Conservation (phyloP, 2,113 vertebrate genomes). For the Excalfactoria chinensis region DNA sequence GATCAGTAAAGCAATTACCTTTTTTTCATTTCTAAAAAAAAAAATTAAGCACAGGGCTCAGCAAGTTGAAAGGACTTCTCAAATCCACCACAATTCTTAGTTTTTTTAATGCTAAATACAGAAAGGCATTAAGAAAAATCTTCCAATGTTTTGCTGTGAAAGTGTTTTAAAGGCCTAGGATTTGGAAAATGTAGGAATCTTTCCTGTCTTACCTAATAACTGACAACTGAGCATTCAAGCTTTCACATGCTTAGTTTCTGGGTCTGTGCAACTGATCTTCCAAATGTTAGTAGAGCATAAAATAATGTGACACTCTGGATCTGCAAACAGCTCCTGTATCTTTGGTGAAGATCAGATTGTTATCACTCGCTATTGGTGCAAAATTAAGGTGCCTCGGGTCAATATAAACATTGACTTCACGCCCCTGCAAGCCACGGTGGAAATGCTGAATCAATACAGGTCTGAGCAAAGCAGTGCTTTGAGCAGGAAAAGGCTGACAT, state of each 20-base stretch:
- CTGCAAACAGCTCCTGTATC: not conserved
- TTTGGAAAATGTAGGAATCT: not conserved
- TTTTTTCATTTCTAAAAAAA: not conserved
- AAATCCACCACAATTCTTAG: not conserved
- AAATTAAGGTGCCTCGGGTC: not conserved
- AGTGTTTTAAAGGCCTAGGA: not conserved
- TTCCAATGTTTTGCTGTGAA: not conserved
- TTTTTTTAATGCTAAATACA: not conserved
- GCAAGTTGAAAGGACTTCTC: not conserved
- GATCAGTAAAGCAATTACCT: not conserved
- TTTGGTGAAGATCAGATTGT: not conserved
- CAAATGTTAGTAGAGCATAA: not conserved
- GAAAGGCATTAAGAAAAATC: not conserved
- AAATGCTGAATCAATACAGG: not conserved
- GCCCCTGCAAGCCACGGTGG: not conserved
- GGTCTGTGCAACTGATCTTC: not conserved
- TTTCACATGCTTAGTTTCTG: not conserved
- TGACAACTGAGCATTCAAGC: not conserved
- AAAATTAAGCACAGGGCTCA: not conserved
- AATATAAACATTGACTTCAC: not conserved
- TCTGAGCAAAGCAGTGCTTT: not conserved
- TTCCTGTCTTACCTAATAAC: not conserved
- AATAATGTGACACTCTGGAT: not conserved
- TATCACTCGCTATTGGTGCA: not conserved
- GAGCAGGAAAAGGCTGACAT: not conserved